Evolutionary conservation across 2,113 vertebrate genomes (phyloP).

Genomic region (Boulengerochromis microlepis): DNA sequence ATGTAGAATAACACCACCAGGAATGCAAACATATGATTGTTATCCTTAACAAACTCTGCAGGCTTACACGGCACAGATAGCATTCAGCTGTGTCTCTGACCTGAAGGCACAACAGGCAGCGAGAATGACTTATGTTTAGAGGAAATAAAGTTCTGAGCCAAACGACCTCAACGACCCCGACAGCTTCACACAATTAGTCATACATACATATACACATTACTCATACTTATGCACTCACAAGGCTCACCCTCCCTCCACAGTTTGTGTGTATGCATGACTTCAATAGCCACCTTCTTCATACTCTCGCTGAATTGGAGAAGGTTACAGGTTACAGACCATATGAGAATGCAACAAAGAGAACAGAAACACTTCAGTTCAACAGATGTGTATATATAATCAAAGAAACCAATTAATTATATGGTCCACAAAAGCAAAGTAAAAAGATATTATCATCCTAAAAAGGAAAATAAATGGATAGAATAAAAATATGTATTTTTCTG

Average conservation of each 20-base stretch:
- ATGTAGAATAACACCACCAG: neutral
- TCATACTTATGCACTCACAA: neutral
- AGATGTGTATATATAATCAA: neutral
- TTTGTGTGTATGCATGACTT: neutral
- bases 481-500: neutral
- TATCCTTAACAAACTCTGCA: neutral
- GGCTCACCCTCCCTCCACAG: neutral
- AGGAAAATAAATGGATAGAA: neutral
- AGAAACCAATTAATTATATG: neutral
- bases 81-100: slow-evolving; percentile 2
- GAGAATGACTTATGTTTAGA: neutral
- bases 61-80: neutral
- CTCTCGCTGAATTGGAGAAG: neutral
- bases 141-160: slow-evolving; percentile 25
- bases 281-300: neutral
- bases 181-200: slow-evolving; percentile 17
- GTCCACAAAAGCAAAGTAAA: neutral
- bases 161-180: neutral
- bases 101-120: neutral
- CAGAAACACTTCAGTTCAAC: neutral
- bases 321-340: neutral
- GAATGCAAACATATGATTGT: neutral
- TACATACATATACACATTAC: neutral
- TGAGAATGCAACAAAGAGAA: neutral
- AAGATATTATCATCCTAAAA: neutral